Base-by-base conservation (phyloP, 1,140 invertebrate genomes). In the Chionoecetes opilio region DNA sequence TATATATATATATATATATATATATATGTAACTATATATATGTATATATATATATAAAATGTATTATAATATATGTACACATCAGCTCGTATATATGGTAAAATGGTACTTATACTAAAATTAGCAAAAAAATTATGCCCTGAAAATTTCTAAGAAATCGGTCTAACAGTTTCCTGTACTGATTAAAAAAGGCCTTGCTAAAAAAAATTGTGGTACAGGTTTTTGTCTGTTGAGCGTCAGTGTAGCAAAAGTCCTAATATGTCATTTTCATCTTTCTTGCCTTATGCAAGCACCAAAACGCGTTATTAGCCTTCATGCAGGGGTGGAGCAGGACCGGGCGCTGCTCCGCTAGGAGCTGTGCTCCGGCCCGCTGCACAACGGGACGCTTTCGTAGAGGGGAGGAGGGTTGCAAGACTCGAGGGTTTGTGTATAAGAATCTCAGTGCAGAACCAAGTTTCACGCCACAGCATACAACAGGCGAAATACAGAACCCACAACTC, bases 401-500 rank as follows among this genome's bases (percentile, higher is more conserved):
- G 35, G 91, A 92, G 32, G 75, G 82, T 37, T 46, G 37, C 34
- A 82, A 37, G 75, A 31, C 2, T 11, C 31, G 26, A 37, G 35
- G 29, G 21, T 41, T 17, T 38, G 37, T 29, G 35, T 38, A 34
- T 21, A 82, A 32, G 46, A 53, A 17, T 31, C 37, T 92, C 34
- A 37, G 82, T 21, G 31, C 31, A 92, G 31, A 31, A 41, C 37
- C 35, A 46, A 46, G 87, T 89, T 41, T 38, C 87, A 37, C 92
- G 84, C n/a, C 37, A 86, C 92, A 93, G 85, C 34, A 86, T 84
- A 53, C 92, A 92, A 92, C 91, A 53, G 92, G 82, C 75, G 84
- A 86, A 82, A 93, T 82, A 93, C n/a, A 21, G n/a, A 93, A 93
- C 31, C 53, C 82, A 93, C 92, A 93, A 93, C 92, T 93, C 92